phyloP scores from a whole-genome alignment of 2,888 invertebrate species.

The Fragum whitleyi region DNA sequence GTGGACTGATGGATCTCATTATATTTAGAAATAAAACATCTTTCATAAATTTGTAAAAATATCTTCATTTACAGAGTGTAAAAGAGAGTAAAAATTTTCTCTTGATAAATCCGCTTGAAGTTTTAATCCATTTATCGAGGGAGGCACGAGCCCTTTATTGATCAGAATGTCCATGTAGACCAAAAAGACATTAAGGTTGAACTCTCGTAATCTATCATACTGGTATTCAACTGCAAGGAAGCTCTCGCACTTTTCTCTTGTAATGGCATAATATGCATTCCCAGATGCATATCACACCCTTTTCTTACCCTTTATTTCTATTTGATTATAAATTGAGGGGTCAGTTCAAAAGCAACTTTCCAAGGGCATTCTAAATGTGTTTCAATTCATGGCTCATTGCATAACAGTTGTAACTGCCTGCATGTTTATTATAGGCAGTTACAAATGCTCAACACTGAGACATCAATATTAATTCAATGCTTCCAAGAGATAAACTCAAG shows the following conservation, averaged over 20 bases:
- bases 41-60: no score
- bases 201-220: slow-evolving; percentile 20
- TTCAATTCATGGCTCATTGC: no score
- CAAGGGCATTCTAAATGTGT: no score
- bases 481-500: no score
- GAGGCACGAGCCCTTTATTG: slow-evolving; percentile 20
- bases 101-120: slow-evolving; percentile 18
- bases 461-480: no score
- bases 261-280: slow-evolving; percentile 19
- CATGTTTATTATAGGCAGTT: no score
- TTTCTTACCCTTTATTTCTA: not conserved
- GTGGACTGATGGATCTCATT: no score
- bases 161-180: slow-evolving; percentile 24
- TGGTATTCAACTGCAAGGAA: slow-evolving; percentile 25
- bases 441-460: no score
- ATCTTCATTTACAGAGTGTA: no score
- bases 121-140: slow-evolving; percentile 27
- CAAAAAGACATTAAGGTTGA: slow-evolving; percentile 30
- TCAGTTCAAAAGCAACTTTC: no score
- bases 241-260: not conserved
- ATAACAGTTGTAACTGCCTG: no score
- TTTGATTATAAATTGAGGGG: not conserved
- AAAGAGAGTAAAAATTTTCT: slow-evolving; percentile 5
- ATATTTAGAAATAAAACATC: no score
- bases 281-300: slow-evolving; percentile 5